Conservation (phyloP, 2,113 vertebrate genomes). For the Amblyopsis rosae region DNA sequence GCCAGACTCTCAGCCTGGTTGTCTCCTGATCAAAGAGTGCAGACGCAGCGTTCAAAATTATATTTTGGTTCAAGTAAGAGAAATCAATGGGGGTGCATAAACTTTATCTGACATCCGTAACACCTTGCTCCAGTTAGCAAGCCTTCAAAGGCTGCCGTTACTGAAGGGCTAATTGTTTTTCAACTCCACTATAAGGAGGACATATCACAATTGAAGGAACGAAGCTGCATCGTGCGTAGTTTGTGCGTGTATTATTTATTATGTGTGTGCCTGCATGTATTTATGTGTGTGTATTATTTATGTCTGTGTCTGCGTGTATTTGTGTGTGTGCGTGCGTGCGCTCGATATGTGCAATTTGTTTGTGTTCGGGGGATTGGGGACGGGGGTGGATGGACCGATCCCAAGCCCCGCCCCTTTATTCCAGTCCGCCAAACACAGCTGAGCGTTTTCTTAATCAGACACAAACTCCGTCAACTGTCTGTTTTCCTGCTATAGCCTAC, state of each 20-base stretch:
- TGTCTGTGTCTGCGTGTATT: no score
- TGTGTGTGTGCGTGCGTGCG: conserved; percentile 33
- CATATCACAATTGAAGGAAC: background rate
- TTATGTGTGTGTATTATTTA: conserved; percentile 6
- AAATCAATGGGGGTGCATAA: conserved; percentile 66
- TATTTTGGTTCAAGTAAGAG: conserved; percentile 70
- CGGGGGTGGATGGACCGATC: background rate
- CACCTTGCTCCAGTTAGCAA: conserved; percentile 59
- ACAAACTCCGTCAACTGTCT: no score
- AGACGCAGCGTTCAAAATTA: conserved; percentile 63
- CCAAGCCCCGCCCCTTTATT: no score
- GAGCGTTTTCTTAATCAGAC: no score
- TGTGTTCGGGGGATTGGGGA: background rate
- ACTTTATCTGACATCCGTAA: conserved; percentile 57
- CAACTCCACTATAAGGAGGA: no score
- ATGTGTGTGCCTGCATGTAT: conserved; percentile 22
- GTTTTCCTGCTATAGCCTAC: no score
- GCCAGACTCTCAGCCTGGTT: conserved; percentile 56
- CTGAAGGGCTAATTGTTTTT: conserved; percentile 14
- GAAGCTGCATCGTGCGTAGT: no score
- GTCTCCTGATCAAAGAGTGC: conserved; percentile 73
- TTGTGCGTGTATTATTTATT: background rate
- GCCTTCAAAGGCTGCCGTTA: conserved; percentile 31
- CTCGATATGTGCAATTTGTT: background rate
- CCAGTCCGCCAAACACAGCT: no score